Percentiles rank a stretch among this genome's conserved stretches.
phyloP scores from a whole-genome alignment of 2,113 vertebrate genomes.

The Rostratula benghalensis region DNA sequence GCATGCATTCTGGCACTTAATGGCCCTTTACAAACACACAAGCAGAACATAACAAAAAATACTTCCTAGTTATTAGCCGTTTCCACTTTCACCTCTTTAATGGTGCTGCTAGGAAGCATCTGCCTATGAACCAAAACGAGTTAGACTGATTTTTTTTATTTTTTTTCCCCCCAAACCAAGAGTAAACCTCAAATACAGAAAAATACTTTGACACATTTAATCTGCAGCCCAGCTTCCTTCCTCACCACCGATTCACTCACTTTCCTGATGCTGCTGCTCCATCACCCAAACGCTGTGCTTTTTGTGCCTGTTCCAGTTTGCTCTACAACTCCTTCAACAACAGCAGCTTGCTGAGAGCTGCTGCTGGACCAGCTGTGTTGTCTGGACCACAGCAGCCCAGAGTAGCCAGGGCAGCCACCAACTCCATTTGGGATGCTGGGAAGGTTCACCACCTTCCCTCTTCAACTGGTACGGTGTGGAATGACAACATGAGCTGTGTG shows the following conservation, averaged over 20 bases:
- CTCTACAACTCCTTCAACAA: not conserved
- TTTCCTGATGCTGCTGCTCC: not conserved
- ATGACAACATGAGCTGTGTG: not conserved
- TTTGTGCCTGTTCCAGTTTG: not conserved
- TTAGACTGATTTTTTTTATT: not conserved
- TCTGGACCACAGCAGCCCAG: not conserved
- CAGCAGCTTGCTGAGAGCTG: not conserved
- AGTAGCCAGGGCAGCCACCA: not conserved
- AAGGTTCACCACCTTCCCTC: not conserved
- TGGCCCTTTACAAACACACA: not conserved
- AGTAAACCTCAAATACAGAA: not conserved
- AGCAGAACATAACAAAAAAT: not conserved
- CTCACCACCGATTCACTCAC: not conserved
- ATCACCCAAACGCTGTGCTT: not conserved
- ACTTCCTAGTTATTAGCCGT: not conserved
- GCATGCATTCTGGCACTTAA: not conserved
- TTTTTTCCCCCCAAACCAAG: not conserved
- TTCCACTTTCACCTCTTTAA: not conserved
- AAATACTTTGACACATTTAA: not conserved
- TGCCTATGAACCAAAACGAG: not conserved
- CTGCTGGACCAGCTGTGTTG: not conserved
- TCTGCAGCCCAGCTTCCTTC: not conserved
- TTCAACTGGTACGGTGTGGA: not conserved
- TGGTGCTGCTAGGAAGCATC: not conserved
- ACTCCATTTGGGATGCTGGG: fast-evolving